Conservation (phyloP, 2,113 vertebrate species). For the Eleginops maclovinus region DNA sequence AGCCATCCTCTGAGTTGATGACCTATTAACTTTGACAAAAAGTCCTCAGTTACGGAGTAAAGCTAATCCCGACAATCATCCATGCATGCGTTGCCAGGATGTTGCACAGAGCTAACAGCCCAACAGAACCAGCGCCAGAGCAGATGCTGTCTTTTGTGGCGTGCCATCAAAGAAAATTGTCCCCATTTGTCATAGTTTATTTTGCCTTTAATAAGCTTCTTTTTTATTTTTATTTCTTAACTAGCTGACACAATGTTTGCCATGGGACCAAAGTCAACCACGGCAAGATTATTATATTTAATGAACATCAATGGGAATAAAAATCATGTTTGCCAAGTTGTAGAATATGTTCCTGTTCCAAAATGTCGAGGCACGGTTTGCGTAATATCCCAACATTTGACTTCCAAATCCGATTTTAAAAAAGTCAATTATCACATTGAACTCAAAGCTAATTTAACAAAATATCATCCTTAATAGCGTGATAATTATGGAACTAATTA, state of each 20-base stretch:
- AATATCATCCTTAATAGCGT: slow-evolving; percentile 3
- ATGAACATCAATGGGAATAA: not conserved
- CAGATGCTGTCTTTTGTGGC: slow-evolving; percentile 54
- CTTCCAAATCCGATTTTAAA: slow-evolving; percentile 11
- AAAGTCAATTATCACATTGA: not conserved
- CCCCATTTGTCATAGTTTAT: slow-evolving; percentile 45
- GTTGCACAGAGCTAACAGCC: slow-evolving; percentile 22
- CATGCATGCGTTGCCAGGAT: slow-evolving; percentile 1
- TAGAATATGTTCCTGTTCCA: not conserved
- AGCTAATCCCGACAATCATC: slow-evolving; percentile 19
- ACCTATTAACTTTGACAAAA: slow-evolving; percentile 49
- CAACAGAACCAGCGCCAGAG: slow-evolving; percentile 20
- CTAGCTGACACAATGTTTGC: not conserved
- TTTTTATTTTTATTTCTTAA: slow-evolving; percentile 15
- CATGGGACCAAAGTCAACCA: not conserved
- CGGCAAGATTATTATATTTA: not conserved
- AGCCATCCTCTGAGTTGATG: slow-evolving; percentile 5
- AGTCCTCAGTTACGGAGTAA: not conserved
- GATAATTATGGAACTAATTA: slow-evolving; percentile 42
- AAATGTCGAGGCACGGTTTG: not conserved
- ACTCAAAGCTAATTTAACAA: slow-evolving; percentile 17
- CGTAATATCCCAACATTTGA: not conserved
- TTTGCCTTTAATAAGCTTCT: slow-evolving; percentile 40
- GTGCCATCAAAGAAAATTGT: slow-evolving; percentile 43
- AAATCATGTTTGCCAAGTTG: not conserved